A percentile compares a stretch with the other conserved stretches of the same genome.
These are phyloP conservation scores for Drosophila quadrilineata DNA, from an alignment of 1,140 invertebrate species.

Conservation along the genomic window DNA sequence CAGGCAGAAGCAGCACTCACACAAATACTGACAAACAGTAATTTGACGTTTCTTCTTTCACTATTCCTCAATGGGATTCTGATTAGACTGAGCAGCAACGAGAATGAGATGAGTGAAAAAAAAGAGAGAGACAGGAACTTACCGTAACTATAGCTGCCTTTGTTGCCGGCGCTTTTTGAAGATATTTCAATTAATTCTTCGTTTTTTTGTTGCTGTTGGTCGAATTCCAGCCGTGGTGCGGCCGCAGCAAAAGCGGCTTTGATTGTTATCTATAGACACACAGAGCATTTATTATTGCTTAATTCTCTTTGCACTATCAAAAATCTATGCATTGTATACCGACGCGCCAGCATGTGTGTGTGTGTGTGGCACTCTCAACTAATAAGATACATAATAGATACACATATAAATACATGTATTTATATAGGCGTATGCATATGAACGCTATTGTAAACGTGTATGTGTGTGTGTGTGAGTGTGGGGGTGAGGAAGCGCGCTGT, in stretches of 20 bases:
- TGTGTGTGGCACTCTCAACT: conserved; percentile 13
- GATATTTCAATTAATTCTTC: neutral
- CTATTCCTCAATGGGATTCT: conserved; percentile 7
- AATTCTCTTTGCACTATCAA: conserved; percentile 14
- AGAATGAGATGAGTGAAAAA: neutral
- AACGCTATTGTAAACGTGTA: too few relatives aligned
- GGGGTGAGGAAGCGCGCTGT: conserved; percentile 9
- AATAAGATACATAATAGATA: too few relatives aligned
- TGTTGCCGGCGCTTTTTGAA: conserved; percentile 10
- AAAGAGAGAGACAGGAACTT: conserved; percentile 3
- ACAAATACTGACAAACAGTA: neutral
- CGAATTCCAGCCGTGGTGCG: conserved; percentile 6
- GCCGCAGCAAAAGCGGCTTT: conserved; percentile 33
- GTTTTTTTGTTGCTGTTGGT: neutral
- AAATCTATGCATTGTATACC: conserved; percentile 4
- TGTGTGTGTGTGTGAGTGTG: conserved; percentile 4
- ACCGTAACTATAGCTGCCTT: conserved; percentile 19
- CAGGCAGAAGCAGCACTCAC: too few relatives aligned
- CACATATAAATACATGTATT: conserved; percentile 7
- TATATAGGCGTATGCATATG: too few relatives aligned
- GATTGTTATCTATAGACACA: conserved; percentile 36
- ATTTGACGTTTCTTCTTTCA: conserved; percentile 2
- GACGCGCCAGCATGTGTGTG: neutral
- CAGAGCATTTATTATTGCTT: conserved; percentile 28
- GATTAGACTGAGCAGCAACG: neutral